phyloP scores from a whole-genome alignment of 2,113 vertebrate species.

The Electrona antarctica region DNA sequence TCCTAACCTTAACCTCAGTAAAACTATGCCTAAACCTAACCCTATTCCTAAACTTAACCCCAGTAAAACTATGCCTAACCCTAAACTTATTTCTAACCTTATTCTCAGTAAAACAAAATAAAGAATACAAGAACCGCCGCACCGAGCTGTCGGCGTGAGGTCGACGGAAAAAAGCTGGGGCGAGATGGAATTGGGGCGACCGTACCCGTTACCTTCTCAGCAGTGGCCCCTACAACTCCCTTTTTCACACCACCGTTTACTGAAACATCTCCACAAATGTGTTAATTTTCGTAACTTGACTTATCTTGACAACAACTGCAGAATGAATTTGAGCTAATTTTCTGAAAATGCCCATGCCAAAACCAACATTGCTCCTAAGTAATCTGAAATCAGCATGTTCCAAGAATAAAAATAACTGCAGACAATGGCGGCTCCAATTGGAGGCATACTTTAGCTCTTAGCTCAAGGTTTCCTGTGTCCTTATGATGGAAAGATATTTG shows the following conservation, averaged over 20 bases:
- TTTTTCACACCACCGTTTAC: slow-evolving; percentile 2
- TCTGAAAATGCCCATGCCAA: slow-evolving; percentile 42
- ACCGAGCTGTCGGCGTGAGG: too few relatives aligned
- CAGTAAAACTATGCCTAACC: too few relatives aligned
- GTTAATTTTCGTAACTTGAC: slow-evolving; percentile 32
- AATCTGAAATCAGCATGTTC: slow-evolving; percentile 42
- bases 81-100: too few relatives aligned
- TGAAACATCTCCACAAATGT: slow-evolving; percentile 15
- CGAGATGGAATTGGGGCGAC: too few relatives aligned
- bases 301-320: slow-evolving; percentile 24
- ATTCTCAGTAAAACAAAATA: too few relatives aligned
- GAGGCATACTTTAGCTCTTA: slow-evolving; percentile 34
- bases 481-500: slow-evolving; percentile 30
- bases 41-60: too few relatives aligned
- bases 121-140: too few relatives aligned
- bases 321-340: slow-evolving; percentile 49
- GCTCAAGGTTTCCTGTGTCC: slow-evolving; percentile 33
- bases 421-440: slow-evolving; percentile 49
- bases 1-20: too few relatives aligned
- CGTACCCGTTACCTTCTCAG: too few relatives aligned
- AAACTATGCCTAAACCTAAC: too few relatives aligned
- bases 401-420: slow-evolving; percentile 59
- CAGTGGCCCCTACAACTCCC: neutral
- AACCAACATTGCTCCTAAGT: slow-evolving; percentile 45
- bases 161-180: too few relatives aligned